Base-by-base conservation (phyloP, 2,888 invertebrate genomes). In the Abrostola triplasia region DNA sequence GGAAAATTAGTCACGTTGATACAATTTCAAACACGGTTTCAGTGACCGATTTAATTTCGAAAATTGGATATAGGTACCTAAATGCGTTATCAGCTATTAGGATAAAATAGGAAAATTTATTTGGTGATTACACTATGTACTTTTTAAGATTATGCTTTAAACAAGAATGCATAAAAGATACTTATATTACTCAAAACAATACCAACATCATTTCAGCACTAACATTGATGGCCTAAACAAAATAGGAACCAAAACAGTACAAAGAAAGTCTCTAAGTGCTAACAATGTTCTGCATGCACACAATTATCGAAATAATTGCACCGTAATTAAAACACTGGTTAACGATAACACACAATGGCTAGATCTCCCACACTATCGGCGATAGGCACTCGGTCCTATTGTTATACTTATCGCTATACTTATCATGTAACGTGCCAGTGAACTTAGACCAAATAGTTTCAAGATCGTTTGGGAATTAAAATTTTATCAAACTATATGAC, bases 261-360 rank as follows among this genome's bases (percentile, higher is more conserved):
- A 13, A 24, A 36, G 37, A 66, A 65, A 12, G 37, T 50, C 36
- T 24, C 42, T 58, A 53, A 73, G 69, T 49, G 59, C 36, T 41
- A 35, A 36, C 24, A 12, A 50, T 74, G 59, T 73, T 55, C 54
- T 38, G 40, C 44, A 38, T 42, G 37, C 47, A 60, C 24, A 54
- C 58, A 71, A 78, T 67, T 63, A 67, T 66, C 62, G 52, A 69
- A 60, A 79, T 72, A 76, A 75, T 67, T 65, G 67, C 61, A 48
- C n/a, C 24, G 24, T 53, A 76, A 68, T 79, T 69, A 76, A 67
- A 59, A 48, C 67, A 59, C 52, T 49, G 41, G 51, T 48, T 36
- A 51, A 6, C n/a, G 47, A 59, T 57, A 11, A 51, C 38, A 57
- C 48, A 75, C 71, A 71, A 76, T 73, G 51, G 54, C 11, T 36